phyloP scores from a whole-genome alignment of 1,140 invertebrate genomes.

The Drosophila lacteicornis region DNA sequence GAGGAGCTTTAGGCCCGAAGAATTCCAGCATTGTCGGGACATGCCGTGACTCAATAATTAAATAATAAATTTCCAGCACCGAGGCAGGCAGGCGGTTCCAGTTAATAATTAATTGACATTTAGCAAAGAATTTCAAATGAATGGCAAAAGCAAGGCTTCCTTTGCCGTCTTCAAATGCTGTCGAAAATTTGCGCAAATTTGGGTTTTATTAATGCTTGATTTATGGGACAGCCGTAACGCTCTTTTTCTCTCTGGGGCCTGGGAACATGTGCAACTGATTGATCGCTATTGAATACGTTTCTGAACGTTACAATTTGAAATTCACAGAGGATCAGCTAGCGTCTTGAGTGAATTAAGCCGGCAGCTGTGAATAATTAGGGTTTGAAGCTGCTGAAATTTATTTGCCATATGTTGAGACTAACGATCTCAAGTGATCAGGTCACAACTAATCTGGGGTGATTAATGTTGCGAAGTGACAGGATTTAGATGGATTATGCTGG shows the following conservation, averaged over 20 bases:
- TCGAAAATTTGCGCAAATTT: slow-evolving; percentile 66
- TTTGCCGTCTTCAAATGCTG: slow-evolving; percentile 32
- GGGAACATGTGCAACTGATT: slow-evolving; percentile 58
- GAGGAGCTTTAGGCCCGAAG: slow-evolving; percentile 32
- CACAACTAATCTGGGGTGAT: slow-evolving; percentile 6
- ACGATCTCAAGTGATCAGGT: slow-evolving; percentile 6
- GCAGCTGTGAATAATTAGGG: slow-evolving; percentile 53
- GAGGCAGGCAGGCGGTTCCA: slow-evolving; percentile 45
- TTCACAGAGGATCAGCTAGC: slow-evolving; percentile 7
- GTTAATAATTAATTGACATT: slow-evolving; percentile 79
- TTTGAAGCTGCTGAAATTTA: slow-evolving; percentile 2
- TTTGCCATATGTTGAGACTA: slow-evolving; percentile 12
- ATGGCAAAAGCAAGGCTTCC: slow-evolving; percentile 22
- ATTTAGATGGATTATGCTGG: background rate
- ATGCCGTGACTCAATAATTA: slow-evolving; percentile 76
- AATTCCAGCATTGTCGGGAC: slow-evolving; percentile 39
- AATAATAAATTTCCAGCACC: slow-evolving; percentile 55
- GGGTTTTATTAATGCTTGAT: slow-evolving; percentile 72
- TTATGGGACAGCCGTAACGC: slow-evolving; percentile 53
- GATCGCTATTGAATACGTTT: slow-evolving; percentile 30
- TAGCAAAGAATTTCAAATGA: slow-evolving; percentile 73
- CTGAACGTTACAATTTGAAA: slow-evolving; percentile 67
- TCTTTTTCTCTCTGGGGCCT: slow-evolving; percentile 16
- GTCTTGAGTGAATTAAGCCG: slow-evolving; percentile 13
- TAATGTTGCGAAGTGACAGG: background rate